A percentile compares a stretch with the other conserved stretches of the same genome.
Conservation (phyloP, 2,797 vertebrate genomes). For the Pseudocheirus occidentalis region DNA sequence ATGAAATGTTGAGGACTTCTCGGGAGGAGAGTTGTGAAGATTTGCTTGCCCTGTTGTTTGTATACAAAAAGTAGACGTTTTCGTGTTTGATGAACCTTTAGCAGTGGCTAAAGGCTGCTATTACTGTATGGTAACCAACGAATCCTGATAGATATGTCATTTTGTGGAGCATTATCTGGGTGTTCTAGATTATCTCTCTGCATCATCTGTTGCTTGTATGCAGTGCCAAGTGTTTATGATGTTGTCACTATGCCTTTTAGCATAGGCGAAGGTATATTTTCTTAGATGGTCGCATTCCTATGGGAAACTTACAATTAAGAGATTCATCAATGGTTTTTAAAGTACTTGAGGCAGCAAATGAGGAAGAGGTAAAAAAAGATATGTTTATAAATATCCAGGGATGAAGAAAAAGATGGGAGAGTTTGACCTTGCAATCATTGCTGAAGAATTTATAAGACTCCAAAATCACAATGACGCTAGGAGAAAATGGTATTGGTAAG, state of each 20-base stretch:
- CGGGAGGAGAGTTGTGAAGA: slow-evolving; percentile 95
- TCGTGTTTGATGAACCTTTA: slow-evolving; percentile 97
- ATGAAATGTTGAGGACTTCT: slow-evolving; percentile 94
- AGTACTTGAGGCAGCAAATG: slow-evolving; percentile 97
- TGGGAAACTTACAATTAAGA: slow-evolving; percentile 96
- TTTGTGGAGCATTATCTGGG: slow-evolving; percentile 97
- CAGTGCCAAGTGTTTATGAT: slow-evolving; percentile 97
- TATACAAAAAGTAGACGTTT: slow-evolving; percentile 96
- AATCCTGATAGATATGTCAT: slow-evolving; percentile 91
- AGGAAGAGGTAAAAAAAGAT: slow-evolving; percentile 98
- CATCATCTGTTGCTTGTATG: slow-evolving; percentile 99
- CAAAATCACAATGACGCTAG: slow-evolving; percentile 99
- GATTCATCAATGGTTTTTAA: slow-evolving; percentile 97
- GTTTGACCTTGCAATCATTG: slow-evolving; percentile 92
- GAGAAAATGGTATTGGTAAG: slow-evolving; percentile 98
- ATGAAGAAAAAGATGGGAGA: slow-evolving; percentile 98
- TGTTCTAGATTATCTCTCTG: slow-evolving; percentile 97
- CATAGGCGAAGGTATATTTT: slow-evolving; percentile 98
- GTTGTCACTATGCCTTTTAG: slow-evolving; percentile 99
- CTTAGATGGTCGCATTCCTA: slow-evolving; percentile 98
- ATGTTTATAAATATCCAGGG: slow-evolving; percentile 97
- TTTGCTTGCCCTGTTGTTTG: slow-evolving; percentile 96
- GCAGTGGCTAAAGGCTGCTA: slow-evolving; percentile 94
- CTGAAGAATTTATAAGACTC: slow-evolving; percentile 98
- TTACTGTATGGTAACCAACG: slow-evolving; percentile 94